Percentiles rank a stretch among this genome's conserved stretches.
phyloP scores from a whole-genome alignment of 2,797 vertebrate genomes.

The Ibycter americanus region DNA sequence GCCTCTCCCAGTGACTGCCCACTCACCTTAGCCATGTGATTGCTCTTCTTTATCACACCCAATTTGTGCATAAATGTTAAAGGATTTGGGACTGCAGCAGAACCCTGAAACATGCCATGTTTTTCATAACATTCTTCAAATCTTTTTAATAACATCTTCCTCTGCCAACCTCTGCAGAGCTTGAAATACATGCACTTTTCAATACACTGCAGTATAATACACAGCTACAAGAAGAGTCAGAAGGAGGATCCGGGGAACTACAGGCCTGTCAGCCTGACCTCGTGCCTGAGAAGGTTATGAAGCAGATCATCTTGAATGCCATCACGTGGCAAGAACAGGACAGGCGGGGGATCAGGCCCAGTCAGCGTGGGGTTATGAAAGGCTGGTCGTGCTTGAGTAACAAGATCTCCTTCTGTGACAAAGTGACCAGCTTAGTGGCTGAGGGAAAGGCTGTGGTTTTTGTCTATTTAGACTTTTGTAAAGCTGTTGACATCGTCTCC shows the following conservation, averaged over 20 bases:
- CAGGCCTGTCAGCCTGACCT: neutral
- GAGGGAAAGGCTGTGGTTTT: too few relatives aligned
- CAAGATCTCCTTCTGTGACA: neutral
- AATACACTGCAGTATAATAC: neutral
- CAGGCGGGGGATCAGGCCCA: too few relatives aligned
- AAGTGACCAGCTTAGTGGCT: neutral
- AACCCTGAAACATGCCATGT: neutral
- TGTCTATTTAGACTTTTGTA: neutral
- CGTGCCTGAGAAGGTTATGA: fast-evolving
- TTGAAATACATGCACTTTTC: neutral
- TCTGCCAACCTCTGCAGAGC: neutral
- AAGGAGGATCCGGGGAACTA: neutral
- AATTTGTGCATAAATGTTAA: neutral
- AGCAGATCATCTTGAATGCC: neutral
- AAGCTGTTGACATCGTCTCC: neutral
- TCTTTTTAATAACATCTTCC: neutral
- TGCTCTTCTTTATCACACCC: neutral
- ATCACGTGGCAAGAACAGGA: fast-evolving
- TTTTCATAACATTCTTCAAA: neutral
- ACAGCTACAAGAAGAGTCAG: neutral
- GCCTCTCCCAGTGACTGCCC: neutral
- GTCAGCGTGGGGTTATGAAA: neutral
- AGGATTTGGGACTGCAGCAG: neutral
- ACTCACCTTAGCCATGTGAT: neutral
- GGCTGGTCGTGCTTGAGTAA: neutral